phyloP scores from a whole-genome alignment of 2,888 invertebrate genomes.

The Caenorhabditis zanzibari region DNA sequence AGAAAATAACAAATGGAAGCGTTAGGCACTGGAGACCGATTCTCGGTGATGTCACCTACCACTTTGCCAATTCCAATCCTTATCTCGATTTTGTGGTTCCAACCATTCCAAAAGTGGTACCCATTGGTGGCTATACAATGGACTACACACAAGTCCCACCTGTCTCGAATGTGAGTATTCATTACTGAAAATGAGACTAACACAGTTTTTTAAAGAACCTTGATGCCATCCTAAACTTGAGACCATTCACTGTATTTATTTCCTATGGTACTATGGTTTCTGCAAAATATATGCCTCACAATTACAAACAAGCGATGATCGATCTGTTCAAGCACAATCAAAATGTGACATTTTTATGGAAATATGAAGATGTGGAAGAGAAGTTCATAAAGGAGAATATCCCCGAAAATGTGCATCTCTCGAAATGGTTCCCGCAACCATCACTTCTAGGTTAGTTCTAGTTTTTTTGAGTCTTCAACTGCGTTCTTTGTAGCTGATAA shows the following conservation, averaged over 20 bases:
- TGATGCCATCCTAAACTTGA: constrained; percentile 17
- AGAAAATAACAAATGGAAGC: constrained; percentile 36
- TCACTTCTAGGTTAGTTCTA: constrained; percentile 31
- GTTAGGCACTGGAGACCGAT: constrained; percentile 64
- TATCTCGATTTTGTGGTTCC: constrained; percentile 66
- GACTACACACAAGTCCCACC: constrained; percentile 31
- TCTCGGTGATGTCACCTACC: constrained; percentile 60
- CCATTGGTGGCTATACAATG: constrained; percentile 63
- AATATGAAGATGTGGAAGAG: constrained; percentile 54
- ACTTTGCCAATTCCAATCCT: constrained; percentile 65
- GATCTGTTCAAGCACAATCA: constrained; percentile 42
- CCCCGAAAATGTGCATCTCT: constrained; percentile 43
- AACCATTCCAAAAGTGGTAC: constrained; percentile 61
- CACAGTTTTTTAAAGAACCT: constrained; percentile 13
- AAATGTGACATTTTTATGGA: constrained; percentile 61
- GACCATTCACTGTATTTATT: constrained; percentile 43
- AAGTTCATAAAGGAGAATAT: constrained; percentile 25
- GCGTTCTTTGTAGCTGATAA: constrained; percentile 51
- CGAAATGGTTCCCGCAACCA: constrained; percentile 57
- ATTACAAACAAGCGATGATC: constrained; percentile 42
- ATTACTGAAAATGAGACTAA: not conserved
- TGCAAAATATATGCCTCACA: constrained; percentile 37
- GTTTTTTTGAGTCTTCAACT: not conserved
- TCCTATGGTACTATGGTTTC: constrained; percentile 60
- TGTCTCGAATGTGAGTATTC: constrained; percentile 9